Percentiles rank a stretch among this genome's conserved stretches.
Conservation (phyloP, 2,888 invertebrate genomes). For the Volucella inanis region DNA sequence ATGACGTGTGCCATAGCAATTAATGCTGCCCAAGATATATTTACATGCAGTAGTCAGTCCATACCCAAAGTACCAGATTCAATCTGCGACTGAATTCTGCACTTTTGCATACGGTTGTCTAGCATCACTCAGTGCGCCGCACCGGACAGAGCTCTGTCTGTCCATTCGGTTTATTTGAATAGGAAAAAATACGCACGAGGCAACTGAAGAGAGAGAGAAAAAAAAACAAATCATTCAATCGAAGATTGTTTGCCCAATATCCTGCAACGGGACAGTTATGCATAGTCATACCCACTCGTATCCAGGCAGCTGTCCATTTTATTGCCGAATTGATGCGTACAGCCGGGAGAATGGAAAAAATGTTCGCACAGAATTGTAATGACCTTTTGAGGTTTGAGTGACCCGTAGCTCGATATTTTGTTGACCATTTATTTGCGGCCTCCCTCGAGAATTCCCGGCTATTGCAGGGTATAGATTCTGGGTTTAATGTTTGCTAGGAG, state of each 20-base stretch:
- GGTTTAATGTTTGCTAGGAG: background rate
- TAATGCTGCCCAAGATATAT: slow-evolving; percentile 66
- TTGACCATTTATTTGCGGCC: slow-evolving; percentile 67
- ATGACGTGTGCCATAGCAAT: slow-evolving; percentile 73
- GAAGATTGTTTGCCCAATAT: slow-evolving; percentile 64
- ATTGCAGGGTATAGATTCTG: background rate
- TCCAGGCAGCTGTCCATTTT: slow-evolving; percentile 71
- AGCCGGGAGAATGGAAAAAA: slow-evolving; percentile 50
- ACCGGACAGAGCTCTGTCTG: slow-evolving; percentile 9
- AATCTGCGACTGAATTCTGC: slow-evolving; percentile 19
- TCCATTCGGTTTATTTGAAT: slow-evolving; percentile 57
- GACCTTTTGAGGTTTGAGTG: slow-evolving; percentile 71
- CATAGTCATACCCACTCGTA: background rate
- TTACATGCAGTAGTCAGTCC: background rate
- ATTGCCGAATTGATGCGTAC: slow-evolving; percentile 69
- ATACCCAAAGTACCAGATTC: slow-evolving; percentile 52
- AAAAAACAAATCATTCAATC: slow-evolving; percentile 58
- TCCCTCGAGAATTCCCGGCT: slow-evolving; percentile 48
- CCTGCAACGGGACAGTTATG: slow-evolving; percentile 54
- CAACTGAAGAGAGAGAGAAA: background rate
- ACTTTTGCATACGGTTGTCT: slow-evolving; percentile 23
- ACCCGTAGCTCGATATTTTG: slow-evolving; percentile 63
- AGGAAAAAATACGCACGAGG: slow-evolving; percentile 55
- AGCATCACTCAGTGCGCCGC: slow-evolving; percentile 33
- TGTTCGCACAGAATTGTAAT: slow-evolving; percentile 64